phyloP scores from a whole-genome alignment of 2,888 invertebrate genomes.

The Ypsolopha scabrella region DNA sequence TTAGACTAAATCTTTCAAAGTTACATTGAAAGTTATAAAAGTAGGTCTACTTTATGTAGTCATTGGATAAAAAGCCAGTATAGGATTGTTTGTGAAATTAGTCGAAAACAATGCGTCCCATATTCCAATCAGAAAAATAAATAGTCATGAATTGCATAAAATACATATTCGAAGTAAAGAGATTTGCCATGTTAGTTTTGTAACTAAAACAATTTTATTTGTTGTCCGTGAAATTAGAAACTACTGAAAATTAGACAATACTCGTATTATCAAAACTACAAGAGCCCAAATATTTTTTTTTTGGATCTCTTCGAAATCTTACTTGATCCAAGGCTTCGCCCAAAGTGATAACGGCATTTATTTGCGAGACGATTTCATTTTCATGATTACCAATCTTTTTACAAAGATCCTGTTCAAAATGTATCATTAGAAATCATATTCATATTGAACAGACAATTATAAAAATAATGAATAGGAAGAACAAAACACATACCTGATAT shows the following conservation, averaged over 20 bases:
- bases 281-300: slow-evolving; percentile 34
- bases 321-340: slow-evolving; percentile 88
- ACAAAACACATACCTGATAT: slow-evolving; percentile 78
- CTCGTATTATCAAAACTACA: slow-evolving; percentile 23
- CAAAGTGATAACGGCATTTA: slow-evolving; percentile 79
- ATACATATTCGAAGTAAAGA: slow-evolving; percentile 23
- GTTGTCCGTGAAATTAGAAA: slow-evolving; percentile 42
- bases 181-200: neutral
- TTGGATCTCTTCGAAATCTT: slow-evolving; percentile 54
- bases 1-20: neutral
- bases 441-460: neutral
- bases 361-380: slow-evolving; percentile 57
- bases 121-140: slow-evolving; percentile 1
- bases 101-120: neutral
- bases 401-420: slow-evolving; percentile 78
- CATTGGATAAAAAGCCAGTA: neutral
- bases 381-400: slow-evolving; percentile 79
- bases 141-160: neutral
- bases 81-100: neutral
- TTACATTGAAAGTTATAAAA: neutral
- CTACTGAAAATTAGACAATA: slow-evolving; percentile 62
- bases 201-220: slow-evolving; percentile 5
- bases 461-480: slow-evolving; percentile 4
- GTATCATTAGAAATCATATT: slow-evolving; percentile 21
- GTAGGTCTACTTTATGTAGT: no score